Conservation (phyloP, 2,113 vertebrate genomes). For the Phylloscopus trochilus region DNA sequence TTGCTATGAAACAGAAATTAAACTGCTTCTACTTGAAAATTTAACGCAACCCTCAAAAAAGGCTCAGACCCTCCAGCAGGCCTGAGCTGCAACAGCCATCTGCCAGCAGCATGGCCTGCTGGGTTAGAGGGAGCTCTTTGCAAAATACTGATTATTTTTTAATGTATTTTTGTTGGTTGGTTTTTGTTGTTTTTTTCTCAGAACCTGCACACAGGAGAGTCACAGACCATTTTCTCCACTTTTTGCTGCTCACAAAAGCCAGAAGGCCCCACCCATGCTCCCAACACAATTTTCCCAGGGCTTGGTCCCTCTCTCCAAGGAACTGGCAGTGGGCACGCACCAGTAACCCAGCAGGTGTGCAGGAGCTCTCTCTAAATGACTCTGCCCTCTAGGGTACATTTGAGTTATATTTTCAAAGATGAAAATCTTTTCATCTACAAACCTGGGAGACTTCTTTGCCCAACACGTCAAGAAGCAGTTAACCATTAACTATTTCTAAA, state of each 20-base stretch:
- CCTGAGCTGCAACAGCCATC: neutral
- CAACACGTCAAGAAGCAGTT: neutral
- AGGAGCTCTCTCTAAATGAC: constrained; percentile 49
- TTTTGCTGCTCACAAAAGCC: neutral
- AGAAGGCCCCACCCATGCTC: neutral
- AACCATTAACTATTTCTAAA: neutral
- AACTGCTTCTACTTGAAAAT: neutral
- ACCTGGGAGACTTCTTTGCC: neutral
- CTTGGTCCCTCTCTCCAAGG: neutral
- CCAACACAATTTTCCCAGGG: neutral
- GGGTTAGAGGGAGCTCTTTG: fast-evolving
- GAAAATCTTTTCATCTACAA: constrained; percentile 29
- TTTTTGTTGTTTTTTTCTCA: fast-evolving
- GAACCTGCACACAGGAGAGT: neutral
- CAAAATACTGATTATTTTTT: neutral
- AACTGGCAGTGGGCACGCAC: neutral
- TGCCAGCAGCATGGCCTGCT: neutral
- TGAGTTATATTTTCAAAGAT: constrained; percentile 48
- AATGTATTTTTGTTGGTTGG: neutral
- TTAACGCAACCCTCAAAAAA: neutral
- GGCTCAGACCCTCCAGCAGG: neutral
- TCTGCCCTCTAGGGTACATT: constrained; percentile 67
- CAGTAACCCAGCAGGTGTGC: neutral
- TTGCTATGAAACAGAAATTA: neutral
- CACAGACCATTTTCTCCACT: neutral